phyloP scores from a whole-genome alignment of 2,113 vertebrate genomes.

The Trichechus manatus region DNA sequence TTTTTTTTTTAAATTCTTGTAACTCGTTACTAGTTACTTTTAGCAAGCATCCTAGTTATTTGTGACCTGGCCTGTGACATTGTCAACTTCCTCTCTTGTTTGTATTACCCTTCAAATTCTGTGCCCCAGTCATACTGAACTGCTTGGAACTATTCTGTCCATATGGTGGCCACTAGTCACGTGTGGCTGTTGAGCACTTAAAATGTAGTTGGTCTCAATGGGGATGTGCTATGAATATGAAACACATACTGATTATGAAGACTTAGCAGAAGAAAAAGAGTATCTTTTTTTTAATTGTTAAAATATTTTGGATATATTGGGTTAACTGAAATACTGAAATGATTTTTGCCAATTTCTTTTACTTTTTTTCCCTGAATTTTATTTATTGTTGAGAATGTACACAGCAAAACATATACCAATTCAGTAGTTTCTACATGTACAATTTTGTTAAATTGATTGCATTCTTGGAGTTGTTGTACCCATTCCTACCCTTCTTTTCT shows the following conservation, averaged over 20 bases:
- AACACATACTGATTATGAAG: background rate
- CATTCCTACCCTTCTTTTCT: background rate
- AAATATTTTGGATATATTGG: constrained; percentile 26
- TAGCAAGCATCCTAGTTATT: background rate
- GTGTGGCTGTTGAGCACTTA: background rate
- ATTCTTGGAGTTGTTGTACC: background rate
- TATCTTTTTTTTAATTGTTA: background rate
- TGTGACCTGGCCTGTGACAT: background rate
- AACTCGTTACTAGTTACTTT: background rate
- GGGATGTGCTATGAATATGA: background rate
- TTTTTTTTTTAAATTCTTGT: background rate
- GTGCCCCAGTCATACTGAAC: background rate
- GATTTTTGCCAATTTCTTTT: constrained; percentile 15
- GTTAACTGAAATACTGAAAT: background rate
- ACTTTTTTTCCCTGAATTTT: too few relatives aligned
- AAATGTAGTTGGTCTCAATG: background rate
- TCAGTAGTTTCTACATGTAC: background rate
- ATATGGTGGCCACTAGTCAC: background rate
- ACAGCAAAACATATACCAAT: too few relatives aligned
- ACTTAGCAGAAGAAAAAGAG: background rate
- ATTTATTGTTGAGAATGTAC: too few relatives aligned
- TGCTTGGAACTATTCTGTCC: background rate
- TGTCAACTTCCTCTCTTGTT: background rate
- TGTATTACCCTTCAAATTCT: background rate
- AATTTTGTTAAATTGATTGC: background rate